phyloP scores from a whole-genome alignment of 2,113 vertebrate species.

The Alethe diademata region DNA sequence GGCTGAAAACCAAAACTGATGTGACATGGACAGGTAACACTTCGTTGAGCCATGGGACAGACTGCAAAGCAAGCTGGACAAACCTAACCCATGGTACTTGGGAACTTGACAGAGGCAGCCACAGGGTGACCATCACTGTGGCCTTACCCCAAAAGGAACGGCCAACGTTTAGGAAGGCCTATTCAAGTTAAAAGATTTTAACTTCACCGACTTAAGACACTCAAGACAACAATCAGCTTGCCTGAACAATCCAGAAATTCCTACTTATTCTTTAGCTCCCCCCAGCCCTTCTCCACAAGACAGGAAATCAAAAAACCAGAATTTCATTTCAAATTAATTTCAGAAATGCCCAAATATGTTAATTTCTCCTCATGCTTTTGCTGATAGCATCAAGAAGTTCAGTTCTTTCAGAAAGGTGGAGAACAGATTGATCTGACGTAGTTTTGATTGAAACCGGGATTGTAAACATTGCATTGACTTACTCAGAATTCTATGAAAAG shows the following conservation, averaged over 20 bases:
- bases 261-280: neutral
- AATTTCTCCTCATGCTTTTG: neutral
- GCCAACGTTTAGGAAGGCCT: neutral
- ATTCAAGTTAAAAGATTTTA: neutral
- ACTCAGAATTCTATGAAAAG: neutral
- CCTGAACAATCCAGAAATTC: neutral
- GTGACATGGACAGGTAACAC: neutral
- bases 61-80: neutral
- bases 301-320: neutral
- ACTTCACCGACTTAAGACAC: neutral
- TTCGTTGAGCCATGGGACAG: neutral
- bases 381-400: neutral
- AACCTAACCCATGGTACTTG: fast-evolving
- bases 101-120: neutral
- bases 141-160: neutral
- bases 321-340: neutral
- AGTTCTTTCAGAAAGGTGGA: neutral
- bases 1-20: neutral
- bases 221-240: neutral
- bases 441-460: neutral
- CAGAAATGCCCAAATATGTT: neutral
- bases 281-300: fast-evolving
- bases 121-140: fast-evolving
- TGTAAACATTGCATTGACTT: fast-evolving
- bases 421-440: neutral